A percentile compares a stretch with the other conserved stretches of the same genome.
phyloP scores from a whole-genome alignment of 2,797 vertebrate species.

The Arnoldichthys spilopterus region DNA sequence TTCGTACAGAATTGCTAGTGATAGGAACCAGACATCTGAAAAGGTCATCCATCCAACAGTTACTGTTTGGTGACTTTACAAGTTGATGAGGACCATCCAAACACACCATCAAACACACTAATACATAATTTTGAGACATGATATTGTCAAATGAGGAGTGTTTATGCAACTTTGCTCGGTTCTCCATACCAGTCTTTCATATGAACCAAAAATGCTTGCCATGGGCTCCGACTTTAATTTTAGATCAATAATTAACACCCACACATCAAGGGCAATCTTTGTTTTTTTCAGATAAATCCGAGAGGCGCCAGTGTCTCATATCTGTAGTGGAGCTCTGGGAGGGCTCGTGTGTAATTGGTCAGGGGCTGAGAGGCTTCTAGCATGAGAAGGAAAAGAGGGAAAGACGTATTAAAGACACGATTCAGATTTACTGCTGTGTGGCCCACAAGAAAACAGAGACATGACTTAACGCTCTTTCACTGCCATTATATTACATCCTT shows the following conservation, averaged over 20 bases:
- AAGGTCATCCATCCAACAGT: too few relatives aligned
- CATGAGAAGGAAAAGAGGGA: background rate
- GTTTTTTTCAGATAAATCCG: conserved; percentile 8
- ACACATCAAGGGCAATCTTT: conserved; percentile 12
- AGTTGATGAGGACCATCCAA: background rate
- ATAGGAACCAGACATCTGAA: too few relatives aligned
- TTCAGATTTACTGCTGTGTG: conserved; percentile 53
- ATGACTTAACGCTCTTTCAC: background rate
- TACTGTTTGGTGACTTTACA: too few relatives aligned
- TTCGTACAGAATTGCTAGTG: too few relatives aligned
- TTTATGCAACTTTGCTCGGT: background rate
- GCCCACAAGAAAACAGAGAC: conserved; percentile 42
- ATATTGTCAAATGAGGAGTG: background rate
- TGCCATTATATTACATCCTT: background rate
- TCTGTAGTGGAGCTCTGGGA: conserved; percentile 33
- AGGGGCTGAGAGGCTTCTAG: conserved; percentile 29
- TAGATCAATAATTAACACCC: conserved; percentile 2
- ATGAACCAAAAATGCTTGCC: background rate
- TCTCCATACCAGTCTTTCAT: background rate
- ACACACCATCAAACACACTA: background rate
- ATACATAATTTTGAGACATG: background rate
- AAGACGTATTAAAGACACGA: conserved; percentile 22
- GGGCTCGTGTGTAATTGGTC: conserved; percentile 35
- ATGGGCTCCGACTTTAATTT: conserved; percentile 7
- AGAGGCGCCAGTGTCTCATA: conserved; percentile 20